Evolutionary conservation across 1,140 invertebrate genomes (phyloP).

Genomic region (Melanaphis sacchari): DNA sequence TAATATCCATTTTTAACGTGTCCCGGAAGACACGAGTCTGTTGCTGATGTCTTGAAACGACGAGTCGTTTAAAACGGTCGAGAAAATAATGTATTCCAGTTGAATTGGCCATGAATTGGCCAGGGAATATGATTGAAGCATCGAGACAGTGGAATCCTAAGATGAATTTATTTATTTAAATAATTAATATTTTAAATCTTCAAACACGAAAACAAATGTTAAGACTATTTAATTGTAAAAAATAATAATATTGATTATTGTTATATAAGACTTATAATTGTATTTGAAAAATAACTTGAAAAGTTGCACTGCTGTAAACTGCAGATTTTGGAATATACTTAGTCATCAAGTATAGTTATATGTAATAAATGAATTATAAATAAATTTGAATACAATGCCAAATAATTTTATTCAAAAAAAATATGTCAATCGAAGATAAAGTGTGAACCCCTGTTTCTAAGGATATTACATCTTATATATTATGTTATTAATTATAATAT

Average conservation of each 20-base stretch:
- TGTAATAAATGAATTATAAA: no score
- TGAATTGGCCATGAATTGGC: conserved; percentile 46
- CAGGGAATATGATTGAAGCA: conserved; percentile 14
- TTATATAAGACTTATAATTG: no score
- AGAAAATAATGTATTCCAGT: conserved; percentile 32
- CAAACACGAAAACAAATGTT: neutral
- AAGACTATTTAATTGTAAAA: neutral
- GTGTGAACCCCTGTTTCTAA: no score
- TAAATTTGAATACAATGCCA: no score
- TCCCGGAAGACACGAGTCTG: conserved; percentile 55
- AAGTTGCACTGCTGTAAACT: no score
- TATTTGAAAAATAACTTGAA: no score
- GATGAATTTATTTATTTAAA: neutral
- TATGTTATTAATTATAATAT: neutral
- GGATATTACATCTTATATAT: no score
- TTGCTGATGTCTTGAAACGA: conserved; percentile 53
- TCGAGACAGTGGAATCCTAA: neutral
- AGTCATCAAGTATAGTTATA: no score
- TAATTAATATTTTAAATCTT: neutral
- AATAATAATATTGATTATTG: neutral
- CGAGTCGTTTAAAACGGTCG: conserved; percentile 40
- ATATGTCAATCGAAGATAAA: no score
- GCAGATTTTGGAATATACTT: no score
- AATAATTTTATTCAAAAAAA: no score
- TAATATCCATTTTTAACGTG: conserved; percentile 57